These are phyloP conservation scores for Arion vulgaris DNA, from an alignment of 1,140 invertebrate genomes.

Conservation along the genomic window DNA sequence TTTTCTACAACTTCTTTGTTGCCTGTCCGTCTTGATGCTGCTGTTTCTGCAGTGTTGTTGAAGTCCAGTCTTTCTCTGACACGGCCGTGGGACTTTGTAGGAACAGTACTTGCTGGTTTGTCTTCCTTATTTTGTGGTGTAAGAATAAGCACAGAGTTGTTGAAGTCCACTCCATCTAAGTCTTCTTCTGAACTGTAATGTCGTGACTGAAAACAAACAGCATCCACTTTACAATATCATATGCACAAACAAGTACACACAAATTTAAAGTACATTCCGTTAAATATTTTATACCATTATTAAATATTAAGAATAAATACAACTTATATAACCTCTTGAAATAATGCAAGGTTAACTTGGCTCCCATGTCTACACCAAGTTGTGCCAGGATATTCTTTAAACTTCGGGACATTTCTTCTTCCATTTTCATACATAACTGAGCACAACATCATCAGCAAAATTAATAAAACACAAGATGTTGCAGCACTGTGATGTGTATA, in stretches of 20 bases:
- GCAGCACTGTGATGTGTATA: too few relatives aligned
- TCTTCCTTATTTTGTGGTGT: slow-evolving; percentile 28
- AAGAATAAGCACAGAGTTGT: slow-evolving; percentile 36
- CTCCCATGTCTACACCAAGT: too few relatives aligned
- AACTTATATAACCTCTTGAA: too few relatives aligned
- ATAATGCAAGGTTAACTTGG: too few relatives aligned
- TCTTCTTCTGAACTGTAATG: slow-evolving; percentile 44
- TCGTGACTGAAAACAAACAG: slow-evolving; percentile 33
- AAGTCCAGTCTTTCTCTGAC: slow-evolving; percentile 57
- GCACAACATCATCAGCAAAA: too few relatives aligned
- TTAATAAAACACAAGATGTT: too few relatives aligned
- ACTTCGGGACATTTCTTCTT: too few relatives aligned
- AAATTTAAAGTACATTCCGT: too few relatives aligned
- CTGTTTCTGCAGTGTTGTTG: slow-evolving; percentile 42
- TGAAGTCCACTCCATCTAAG: slow-evolving; percentile 39
- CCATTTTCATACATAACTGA: too few relatives aligned
- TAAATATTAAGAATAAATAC: too few relatives aligned
- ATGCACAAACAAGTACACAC: neutral
- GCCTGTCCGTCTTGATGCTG: neutral
- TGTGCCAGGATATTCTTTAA: too few relatives aligned
- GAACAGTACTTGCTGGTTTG: slow-evolving; percentile 7
- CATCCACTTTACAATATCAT: neutral
- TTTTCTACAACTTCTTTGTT: slow-evolving; percentile 11
- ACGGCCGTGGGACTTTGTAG: slow-evolving; percentile 47
- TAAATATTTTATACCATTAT: too few relatives aligned